phyloP scores from a whole-genome alignment of 2,888 invertebrate species.

The Drosophila robusta region DNA sequence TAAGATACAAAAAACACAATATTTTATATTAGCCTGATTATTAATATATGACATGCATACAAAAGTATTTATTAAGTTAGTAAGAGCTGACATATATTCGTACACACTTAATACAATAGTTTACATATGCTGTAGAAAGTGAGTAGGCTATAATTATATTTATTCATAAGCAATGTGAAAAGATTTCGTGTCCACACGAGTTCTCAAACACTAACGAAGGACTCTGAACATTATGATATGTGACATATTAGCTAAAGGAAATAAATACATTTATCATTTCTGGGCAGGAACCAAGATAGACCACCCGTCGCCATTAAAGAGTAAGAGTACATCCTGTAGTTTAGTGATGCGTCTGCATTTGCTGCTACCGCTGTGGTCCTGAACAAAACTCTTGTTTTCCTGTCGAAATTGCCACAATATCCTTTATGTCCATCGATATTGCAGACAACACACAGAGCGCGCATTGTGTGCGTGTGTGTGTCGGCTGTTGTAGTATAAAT shows the following conservation, averaged over 20 bases:
- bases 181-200: conserved; percentile 7
- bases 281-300: conserved; percentile 68
- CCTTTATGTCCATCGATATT: conserved; percentile 72
- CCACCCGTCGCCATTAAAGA: conserved; percentile 77
- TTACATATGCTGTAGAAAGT: no score
- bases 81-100: no score
- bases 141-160: background rate
- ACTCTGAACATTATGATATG: conserved; percentile 36
- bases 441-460: conserved; percentile 43
- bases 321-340: conserved; percentile 74
- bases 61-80: no score
- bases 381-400: conserved; percentile 72
- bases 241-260: conserved; percentile 63
- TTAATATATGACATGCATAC: no score
- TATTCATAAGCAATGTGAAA: conserved; percentile 10
- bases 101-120: no score
- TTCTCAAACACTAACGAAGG: conserved; percentile 4
- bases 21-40: no score
- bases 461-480: conserved; percentile 3
- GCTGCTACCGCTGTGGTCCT: conserved; percentile 65
- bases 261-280: conserved; percentile 83
- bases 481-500: conserved; percentile 45
- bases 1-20: no score
- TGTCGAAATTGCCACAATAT: conserved; percentile 80
- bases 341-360: conserved; percentile 51